Conservation (phyloP, 2,113 vertebrate genomes). For the Coryphaenoides rupestris region DNA sequence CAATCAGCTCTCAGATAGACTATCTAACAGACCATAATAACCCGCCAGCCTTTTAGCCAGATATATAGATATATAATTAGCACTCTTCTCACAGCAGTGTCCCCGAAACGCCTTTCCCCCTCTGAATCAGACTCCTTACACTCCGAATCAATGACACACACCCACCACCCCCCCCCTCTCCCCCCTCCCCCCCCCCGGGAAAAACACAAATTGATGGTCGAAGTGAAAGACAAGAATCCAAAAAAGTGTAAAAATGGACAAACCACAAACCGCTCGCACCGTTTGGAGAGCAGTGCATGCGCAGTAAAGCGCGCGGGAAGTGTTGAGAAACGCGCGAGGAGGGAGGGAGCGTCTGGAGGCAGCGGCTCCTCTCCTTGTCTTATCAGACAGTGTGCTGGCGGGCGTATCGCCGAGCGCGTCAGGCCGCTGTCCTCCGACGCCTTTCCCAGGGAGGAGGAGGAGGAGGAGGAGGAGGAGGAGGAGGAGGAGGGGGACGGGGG, state of each 20-base stretch:
- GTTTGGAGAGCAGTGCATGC: too few relatives aligned
- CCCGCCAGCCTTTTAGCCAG: conserved; percentile 42
- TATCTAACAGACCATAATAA: conserved; percentile 40
- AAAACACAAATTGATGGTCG: conserved; percentile 8
- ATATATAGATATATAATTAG: conserved; percentile 44
- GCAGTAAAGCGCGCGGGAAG: background rate
- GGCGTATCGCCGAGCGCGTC: conserved; percentile 51
- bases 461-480: too few relatives aligned
- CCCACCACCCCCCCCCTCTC: too few relatives aligned
- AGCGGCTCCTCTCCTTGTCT: conserved; percentile 52
- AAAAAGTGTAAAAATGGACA: background rate
- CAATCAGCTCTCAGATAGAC: conserved; percentile 41
- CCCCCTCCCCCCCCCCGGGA: too few relatives aligned
- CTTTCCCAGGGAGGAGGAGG: conserved; percentile 59
- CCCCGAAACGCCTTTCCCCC: conserved; percentile 16
- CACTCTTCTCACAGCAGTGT: conserved; percentile 43
- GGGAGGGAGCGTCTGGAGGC: conserved; percentile 13
- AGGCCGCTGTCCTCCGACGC: conserved; percentile 48
- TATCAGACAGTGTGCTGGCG: conserved; percentile 49
- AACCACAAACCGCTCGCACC: too few relatives aligned
- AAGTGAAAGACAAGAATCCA: background rate
- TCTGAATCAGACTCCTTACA: conserved; percentile 16
- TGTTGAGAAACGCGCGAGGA: conserved; percentile 2
- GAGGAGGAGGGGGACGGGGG: background rate
- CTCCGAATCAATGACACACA: background rate